A percentile compares a stretch with the other conserved stretches of the same genome.
These are phyloP conservation scores for Sesia bembeciformis DNA, from an alignment of 2,888 invertebrate species.

Conservation along the genomic window DNA sequence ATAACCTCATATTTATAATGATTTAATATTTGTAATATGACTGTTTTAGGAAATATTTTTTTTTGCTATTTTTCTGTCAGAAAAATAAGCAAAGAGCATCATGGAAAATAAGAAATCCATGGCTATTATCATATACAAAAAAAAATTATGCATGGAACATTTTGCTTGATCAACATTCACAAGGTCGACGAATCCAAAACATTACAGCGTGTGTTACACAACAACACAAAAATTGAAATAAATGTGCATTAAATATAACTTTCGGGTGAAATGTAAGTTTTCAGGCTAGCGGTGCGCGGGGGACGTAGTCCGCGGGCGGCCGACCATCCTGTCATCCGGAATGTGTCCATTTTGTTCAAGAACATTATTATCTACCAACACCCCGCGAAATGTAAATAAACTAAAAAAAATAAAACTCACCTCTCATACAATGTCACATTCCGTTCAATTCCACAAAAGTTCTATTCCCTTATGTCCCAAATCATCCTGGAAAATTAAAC, in stretches of 20 bases:
- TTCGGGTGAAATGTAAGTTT: conserved; percentile 7
- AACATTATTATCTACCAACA: conserved; percentile 34
- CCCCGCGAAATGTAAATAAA: conserved; percentile 65
- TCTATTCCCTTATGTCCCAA: conserved; percentile 62
- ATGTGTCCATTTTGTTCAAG: conserved; percentile 57
- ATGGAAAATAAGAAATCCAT: no score
- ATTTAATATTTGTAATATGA: no score
- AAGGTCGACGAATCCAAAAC: neutral
- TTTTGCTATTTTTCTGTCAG: no score
- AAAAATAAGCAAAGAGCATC: no score
- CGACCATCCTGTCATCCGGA: conserved; percentile 43
- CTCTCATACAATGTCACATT: conserved; percentile 75
- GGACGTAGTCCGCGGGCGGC: conserved; percentile 36
- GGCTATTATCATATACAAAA: neutral
- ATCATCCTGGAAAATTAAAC: conserved; percentile 66
- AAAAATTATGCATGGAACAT: neutral
- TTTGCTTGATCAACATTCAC: neutral
- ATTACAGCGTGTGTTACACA: conserved; percentile 18
- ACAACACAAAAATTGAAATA: conserved; percentile 12
- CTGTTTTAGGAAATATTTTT: no score
- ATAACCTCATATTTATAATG: no score
- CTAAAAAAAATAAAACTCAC: conserved; percentile 51
- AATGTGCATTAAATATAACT: neutral
- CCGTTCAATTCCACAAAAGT: conserved; percentile 69
- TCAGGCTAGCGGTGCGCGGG: conserved; percentile 26